Evolutionary conservation across 2,888 invertebrate species (phyloP), one percentile per base, ranked within the genome.

Genomic region (Aleiodes alternator): DNA sequence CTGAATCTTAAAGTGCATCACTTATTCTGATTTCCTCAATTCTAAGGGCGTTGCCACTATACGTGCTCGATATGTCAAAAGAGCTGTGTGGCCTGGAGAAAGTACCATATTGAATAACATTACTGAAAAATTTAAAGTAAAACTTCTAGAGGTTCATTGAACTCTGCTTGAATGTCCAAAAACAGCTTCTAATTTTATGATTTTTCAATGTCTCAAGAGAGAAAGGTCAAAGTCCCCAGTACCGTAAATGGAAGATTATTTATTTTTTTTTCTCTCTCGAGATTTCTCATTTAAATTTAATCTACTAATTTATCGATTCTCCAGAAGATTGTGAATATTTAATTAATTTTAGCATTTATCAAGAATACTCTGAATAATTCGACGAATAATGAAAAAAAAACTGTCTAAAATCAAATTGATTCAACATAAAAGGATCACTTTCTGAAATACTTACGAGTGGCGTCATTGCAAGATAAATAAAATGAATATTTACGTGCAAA

Each of bases 41-140:
- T 69, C 6, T 69, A 66, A 43, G 55, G 64, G 72, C 66, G 72
- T 72, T 66, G 72, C 50, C 34, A 14, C 23, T 23, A 29, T 50
- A 64, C 55, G 66, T 51, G 72, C 64, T 23, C 64, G 34, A 23
- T 66, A 14, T 72, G 55, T 23, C 72, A 74, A 61, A 43, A 73
- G 76, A 76, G 73, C 51, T 72, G 56, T 72, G 56, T 50, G 69
- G 69, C 23, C 59, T 76, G 59, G 75, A 72, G 77, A 78, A 77
- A 77, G 75, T 75, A 23, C n/a, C 4, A n/a, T 55, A 66, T 66
- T 72, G 55, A 56, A 72, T 56, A 55, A 66, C 31, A 8, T 66
- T 50, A 59, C 43, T 31, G 11, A 71, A 34, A 31, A 48, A 43
- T 50, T 71, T 34, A 4, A 51, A 7, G 43, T 38, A 43, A 38